These are phyloP conservation scores for Crocuta crocuta DNA, from an alignment of 2,113 vertebrate genomes.

Conservation along the genomic window DNA sequence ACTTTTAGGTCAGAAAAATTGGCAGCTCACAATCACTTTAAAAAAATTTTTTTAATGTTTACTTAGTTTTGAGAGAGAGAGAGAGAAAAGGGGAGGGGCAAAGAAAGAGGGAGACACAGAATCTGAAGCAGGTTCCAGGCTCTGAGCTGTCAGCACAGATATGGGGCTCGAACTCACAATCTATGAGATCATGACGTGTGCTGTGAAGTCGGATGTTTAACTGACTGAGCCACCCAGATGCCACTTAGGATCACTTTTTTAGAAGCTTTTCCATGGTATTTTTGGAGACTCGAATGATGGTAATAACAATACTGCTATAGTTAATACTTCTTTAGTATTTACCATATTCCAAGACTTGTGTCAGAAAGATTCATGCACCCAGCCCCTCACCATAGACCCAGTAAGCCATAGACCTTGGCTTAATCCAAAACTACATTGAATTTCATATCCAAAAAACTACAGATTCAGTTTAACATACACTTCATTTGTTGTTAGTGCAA, in stretches of 20 bases:
- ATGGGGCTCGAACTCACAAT: too few species aligned
- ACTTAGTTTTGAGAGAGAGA: too few species aligned
- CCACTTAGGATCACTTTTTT: not conserved
- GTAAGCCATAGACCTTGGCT: not conserved
- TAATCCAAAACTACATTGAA: constrained; percentile 8
- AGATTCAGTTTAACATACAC: not conserved
- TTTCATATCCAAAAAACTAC: constrained; percentile 32
- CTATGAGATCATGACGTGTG: too few species aligned
- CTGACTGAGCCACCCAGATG: too few species aligned
- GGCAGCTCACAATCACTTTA: not conserved
- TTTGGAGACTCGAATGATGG: not conserved
- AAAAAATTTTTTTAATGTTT: too few species aligned
- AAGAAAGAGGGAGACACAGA: too few species aligned
- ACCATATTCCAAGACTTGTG: not conserved
- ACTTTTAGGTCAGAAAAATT: not conserved
- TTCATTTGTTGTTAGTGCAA: constrained; percentile 21
- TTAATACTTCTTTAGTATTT: not conserved
- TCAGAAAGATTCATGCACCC: not conserved
- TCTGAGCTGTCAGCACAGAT: too few species aligned
- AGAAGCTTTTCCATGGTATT: not conserved
- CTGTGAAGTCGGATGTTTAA: too few species aligned
- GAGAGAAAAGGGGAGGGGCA: too few species aligned
- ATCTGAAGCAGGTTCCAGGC: too few species aligned
- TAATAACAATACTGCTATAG: not conserved
- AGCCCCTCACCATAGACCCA: not conserved